Percentiles rank a stretch among this genome's conserved stretches.
phyloP scores from a whole-genome alignment of 1,140 invertebrate species.

The Pissodes strobi region DNA sequence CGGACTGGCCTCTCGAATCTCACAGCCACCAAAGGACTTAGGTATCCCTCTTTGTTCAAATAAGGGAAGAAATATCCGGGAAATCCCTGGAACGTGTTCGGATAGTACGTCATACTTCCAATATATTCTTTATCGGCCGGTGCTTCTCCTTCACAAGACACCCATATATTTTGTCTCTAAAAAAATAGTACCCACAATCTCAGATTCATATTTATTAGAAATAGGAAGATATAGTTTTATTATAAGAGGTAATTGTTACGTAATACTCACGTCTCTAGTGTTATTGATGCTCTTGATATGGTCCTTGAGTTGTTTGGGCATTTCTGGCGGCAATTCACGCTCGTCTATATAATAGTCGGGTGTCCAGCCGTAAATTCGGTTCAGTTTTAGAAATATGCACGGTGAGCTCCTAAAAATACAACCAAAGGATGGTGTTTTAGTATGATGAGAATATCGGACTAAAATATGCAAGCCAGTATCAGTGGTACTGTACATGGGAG shows the following conservation, averaged over 20 bases:
- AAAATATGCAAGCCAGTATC: neutral
- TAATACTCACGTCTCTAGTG: constrained; percentile 41
- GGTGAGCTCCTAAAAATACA: constrained; percentile 60
- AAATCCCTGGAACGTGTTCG: constrained; percentile 68
- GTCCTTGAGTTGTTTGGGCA: constrained; percentile 63
- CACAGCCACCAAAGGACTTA: constrained; percentile 85
- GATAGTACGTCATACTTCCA: constrained; percentile 75
- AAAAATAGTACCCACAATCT: constrained; percentile 30
- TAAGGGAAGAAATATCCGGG: constrained; percentile 84
- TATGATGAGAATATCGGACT: neutral
- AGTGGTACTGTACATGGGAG: too few relatives aligned
- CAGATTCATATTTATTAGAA: neutral
- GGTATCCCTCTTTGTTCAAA: constrained; percentile 79
- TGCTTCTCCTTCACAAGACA: constrained; percentile 88
- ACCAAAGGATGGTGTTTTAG: too few relatives aligned
- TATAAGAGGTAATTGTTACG: too few relatives aligned
- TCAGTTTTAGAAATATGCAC: constrained; percentile 69
- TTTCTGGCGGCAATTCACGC: constrained; percentile 46
- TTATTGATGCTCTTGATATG: constrained; percentile 62
- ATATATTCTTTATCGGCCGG: constrained; percentile 88
- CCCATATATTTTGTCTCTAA: constrained; percentile 79
- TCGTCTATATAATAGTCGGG: constrained; percentile 52
- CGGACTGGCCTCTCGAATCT: constrained; percentile 77
- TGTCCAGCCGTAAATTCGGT: constrained; percentile 60
- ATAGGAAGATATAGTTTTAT: too few relatives aligned